Percentiles rank a stretch among this genome's conserved stretches.
phyloP scores from a whole-genome alignment of 1,140 invertebrate genomes.

The Meteorus sp. region DNA sequence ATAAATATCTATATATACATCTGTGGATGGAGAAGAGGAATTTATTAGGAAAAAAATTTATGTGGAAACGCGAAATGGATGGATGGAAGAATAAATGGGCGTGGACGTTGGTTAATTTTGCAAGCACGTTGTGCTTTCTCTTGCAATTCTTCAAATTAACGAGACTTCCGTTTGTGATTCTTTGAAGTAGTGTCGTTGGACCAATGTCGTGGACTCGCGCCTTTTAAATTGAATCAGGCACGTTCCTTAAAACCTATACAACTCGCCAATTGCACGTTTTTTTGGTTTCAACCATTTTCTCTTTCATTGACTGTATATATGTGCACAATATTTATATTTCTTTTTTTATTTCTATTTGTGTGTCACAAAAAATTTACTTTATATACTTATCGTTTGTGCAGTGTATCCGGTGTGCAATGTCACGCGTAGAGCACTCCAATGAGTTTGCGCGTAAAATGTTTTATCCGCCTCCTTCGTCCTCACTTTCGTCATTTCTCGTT shows the following conservation, averaged over 20 bases:
- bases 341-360: no score
- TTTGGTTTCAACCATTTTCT: constrained; percentile 6
- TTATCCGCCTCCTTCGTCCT: neutral
- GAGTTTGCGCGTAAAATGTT: constrained; percentile 8
- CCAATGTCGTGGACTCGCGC: neutral
- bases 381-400: no score
- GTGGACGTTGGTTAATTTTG: constrained; percentile 17
- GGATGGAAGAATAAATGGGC: neutral
- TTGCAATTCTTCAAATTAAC: constrained; percentile 5
- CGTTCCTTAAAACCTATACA: neutral
- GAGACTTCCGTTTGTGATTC: neutral
- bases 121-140: constrained; percentile 6
- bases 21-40: neutral
- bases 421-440: neutral
- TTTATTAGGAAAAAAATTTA: neutral
- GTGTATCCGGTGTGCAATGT: no score
- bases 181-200: neutral
- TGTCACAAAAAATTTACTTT: no score
- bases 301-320: no score
- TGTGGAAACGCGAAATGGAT: no score
- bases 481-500: neutral
- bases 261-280: neutral
- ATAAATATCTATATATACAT: neutral
- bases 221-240: constrained; percentile 8
- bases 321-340: no score